Evolutionary conservation across 2,797 vertebrate species (phyloP).

Genomic region (Scyliorhinus canicula): DNA sequence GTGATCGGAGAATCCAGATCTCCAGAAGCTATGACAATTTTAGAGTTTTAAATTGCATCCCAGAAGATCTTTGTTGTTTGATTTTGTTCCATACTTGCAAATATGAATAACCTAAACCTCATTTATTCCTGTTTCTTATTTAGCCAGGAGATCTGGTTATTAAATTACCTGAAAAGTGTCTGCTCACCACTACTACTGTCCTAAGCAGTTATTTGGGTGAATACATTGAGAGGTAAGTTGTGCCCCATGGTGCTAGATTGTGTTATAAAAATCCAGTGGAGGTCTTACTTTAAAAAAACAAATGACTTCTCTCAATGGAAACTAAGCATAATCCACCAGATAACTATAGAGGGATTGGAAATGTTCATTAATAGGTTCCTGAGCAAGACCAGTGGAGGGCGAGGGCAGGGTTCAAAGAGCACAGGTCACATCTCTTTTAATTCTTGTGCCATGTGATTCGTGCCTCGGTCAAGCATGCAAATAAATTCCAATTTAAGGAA

Average conservation of each 20-base stretch:
- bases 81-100: not conserved
- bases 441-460: not conserved
- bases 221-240: slow-evolving; percentile 71
- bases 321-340: not conserved
- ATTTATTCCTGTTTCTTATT: slow-evolving; percentile 42
- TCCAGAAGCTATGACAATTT: not conserved
- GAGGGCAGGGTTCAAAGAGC: not conserved
- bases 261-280: not conserved
- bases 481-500: not conserved
- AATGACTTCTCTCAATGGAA: no score
- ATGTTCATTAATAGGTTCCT: not conserved
- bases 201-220: slow-evolving; percentile 73
- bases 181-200: slow-evolving; percentile 77
- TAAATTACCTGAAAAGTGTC: slow-evolving; percentile 79
- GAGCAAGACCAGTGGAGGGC: not conserved
- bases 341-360: not conserved
- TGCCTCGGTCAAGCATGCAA: not conserved
- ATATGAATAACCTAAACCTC: not conserved
- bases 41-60: not conserved
- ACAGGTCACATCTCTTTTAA: not conserved
- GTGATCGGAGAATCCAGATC: no score
- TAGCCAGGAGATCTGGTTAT: slow-evolving; percentile 70
- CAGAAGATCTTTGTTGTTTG: not conserved
- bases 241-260: not conserved
- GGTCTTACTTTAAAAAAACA: not conserved